These are phyloP conservation scores for Bufo gargarizans DNA, from an alignment of 2,113 vertebrate genomes.

Conservation along the genomic window DNA sequence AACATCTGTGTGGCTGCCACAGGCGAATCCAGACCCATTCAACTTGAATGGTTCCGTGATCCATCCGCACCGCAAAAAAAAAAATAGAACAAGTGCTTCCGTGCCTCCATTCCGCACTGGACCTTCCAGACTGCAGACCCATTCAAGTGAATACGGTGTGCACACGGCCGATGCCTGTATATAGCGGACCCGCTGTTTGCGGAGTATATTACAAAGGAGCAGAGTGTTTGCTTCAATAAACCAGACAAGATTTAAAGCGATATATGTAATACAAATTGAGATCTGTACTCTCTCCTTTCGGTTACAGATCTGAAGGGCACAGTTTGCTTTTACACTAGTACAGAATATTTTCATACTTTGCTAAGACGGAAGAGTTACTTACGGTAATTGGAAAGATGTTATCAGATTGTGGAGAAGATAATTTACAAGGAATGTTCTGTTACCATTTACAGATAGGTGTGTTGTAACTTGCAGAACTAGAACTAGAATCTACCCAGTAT, in stretches of 20 bases:
- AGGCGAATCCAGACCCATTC: too few relatives aligned
- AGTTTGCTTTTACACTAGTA: background rate
- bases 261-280: background rate
- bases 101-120: too few relatives aligned
- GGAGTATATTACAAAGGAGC: background rate
- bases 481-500: background rate
- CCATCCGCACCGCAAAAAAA: too few relatives aligned
- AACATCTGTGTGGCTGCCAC: too few relatives aligned
- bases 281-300: background rate
- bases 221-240: background rate
- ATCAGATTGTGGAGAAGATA: background rate
- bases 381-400: background rate
- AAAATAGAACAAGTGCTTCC: too few relatives aligned
- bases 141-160: too few relatives aligned
- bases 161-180: too few relatives aligned
- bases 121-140: too few relatives aligned
- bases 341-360: conserved; percentile 13
- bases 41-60: too few relatives aligned
- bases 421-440: conserved; percentile 12
- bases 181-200: too few relatives aligned
- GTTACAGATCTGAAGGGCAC: background rate
- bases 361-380: background rate
- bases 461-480: conserved; percentile 40
- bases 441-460: conserved; percentile 11
- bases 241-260: background rate